Base-by-base conservation (phyloP, 2,888 invertebrate species). In the Elgonia sp. region DNA sequence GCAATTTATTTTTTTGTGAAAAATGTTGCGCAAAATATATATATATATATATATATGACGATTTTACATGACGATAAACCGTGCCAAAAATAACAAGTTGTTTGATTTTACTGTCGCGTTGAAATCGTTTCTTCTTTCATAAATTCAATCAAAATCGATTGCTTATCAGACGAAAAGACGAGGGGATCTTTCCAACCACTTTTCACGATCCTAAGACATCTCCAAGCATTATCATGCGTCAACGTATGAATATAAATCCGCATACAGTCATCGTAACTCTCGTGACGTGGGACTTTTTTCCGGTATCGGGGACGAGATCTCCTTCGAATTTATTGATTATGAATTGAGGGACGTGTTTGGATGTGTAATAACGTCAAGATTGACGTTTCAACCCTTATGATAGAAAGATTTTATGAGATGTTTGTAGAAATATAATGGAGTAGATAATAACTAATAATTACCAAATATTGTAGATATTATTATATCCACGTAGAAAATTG, bases 311-410 rank as follows among this genome's bases (percentile, higher is more conserved):
- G 20, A 29, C 0, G n/a, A 67, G 40, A 86, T 87, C 84, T 87
- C 40, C 29, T 14, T 12, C 39, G 55, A 20, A 83, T 87, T 90
- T 90, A 92, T 90, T 89, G 91, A 91, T 91, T 89, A 86, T 72
- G 88, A 91, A 92, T 91, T 90, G 86, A 91, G 90, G 79, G 60
- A 83, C 70, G 65, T 91, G 90, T 91, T 92, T 92, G 89, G 91
- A 88, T 91, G 89, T 77, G 53, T 63, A 70, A 63, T 84, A 77
- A 76, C 29, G 18, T 12, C 14, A 20, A 42, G 12, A 77, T 57
- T 62, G 21, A 67, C 60, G 60, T 62, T 82, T 40, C 29, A 69
- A 65, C 73, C 69, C 65, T 63, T 63, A n/a, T n/a, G 37, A 73
- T 65, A 29, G 42, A 67, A 81, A 50, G 18, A 53, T 55, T 12